These are phyloP conservation scores for Austrofundulus limnaeus DNA, from an alignment of 2,113 vertebrate genomes.

Conservation along the genomic window DNA sequence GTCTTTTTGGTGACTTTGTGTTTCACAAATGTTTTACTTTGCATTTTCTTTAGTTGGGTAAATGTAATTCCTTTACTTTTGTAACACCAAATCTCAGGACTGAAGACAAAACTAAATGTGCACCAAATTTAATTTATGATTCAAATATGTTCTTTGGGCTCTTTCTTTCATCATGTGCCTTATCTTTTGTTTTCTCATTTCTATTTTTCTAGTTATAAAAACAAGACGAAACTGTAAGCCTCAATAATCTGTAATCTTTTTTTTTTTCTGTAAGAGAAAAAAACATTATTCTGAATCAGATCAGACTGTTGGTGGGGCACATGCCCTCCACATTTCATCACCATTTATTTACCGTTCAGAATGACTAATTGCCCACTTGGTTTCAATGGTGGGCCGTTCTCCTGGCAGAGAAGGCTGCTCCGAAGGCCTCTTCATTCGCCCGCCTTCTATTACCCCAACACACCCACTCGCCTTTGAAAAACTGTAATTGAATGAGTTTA, in stretches of 20 bases:
- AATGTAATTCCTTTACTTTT: too few relatives aligned
- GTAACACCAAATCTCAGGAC: too few relatives aligned
- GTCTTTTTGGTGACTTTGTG: too few relatives aligned
- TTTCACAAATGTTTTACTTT: too few relatives aligned
- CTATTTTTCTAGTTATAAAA: not conserved
- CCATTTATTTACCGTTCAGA: conserved; percentile 67
- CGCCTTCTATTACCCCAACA: conserved; percentile 73
- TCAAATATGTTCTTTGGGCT: too few relatives aligned
- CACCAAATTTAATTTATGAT: not conserved
- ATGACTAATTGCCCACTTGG: conserved; percentile 74
- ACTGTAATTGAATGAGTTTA: conserved; percentile 93
- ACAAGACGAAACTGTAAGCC: not conserved
- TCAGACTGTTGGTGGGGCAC: conserved; percentile 8
- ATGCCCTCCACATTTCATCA: conserved; percentile 50
- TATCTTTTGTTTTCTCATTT: not conserved
- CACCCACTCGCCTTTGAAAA: conserved; percentile 87
- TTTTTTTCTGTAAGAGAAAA: conserved; percentile 2
- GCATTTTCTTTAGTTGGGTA: too few relatives aligned
- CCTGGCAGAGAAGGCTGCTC: conserved; percentile 48
- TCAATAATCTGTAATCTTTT: not conserved
- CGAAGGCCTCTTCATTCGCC: conserved; percentile 40
- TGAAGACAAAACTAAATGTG: too few relatives aligned
- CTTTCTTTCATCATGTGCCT: too few relatives aligned
- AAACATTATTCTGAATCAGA: conserved; percentile 22
- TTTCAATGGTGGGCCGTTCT: conserved; percentile 66